These are phyloP conservation scores for Oryzaephilus surinamensis DNA, from an alignment of 1,140 invertebrate species.

Conservation along the genomic window DNA sequence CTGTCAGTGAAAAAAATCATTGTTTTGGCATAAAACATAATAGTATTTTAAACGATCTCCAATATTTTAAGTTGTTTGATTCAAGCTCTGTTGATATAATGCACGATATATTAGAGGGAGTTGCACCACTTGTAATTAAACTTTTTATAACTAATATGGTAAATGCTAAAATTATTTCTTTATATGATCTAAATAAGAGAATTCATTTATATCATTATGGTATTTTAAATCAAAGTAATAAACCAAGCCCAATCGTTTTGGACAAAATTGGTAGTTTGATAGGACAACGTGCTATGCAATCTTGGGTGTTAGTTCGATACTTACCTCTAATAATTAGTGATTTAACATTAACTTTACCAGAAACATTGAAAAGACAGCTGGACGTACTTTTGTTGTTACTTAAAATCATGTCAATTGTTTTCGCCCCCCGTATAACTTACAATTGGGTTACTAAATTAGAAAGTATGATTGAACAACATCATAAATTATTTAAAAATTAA, in stretches of 20 bases:
- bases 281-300: background rate
- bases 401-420: background rate
- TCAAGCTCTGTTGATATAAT: constrained; percentile 6
- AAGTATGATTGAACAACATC: background rate
- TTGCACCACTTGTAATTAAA: constrained; percentile 3
- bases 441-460: too few relatives aligned
- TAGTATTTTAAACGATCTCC: constrained; percentile 5
- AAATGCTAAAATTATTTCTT: background rate
- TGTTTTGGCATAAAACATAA: constrained; percentile 2
- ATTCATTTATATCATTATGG: background rate
- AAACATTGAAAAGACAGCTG: background rate
- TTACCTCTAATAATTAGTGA: background rate
- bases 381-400: background rate
- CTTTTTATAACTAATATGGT: constrained; percentile 1
- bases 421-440: background rate
- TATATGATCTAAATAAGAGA: constrained; percentile 1
- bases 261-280: background rate
- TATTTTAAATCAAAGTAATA: background rate
- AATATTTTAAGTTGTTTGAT: constrained; percentile 9
- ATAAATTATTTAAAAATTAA: background rate
- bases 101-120: constrained; percentile 11
- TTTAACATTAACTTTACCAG: background rate
- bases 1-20: background rate
- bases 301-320: background rate
- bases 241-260: background rate